These are phyloP conservation scores for Malurus splendens DNA, from an alignment of 2,797 vertebrate species.

Conservation along the genomic window DNA sequence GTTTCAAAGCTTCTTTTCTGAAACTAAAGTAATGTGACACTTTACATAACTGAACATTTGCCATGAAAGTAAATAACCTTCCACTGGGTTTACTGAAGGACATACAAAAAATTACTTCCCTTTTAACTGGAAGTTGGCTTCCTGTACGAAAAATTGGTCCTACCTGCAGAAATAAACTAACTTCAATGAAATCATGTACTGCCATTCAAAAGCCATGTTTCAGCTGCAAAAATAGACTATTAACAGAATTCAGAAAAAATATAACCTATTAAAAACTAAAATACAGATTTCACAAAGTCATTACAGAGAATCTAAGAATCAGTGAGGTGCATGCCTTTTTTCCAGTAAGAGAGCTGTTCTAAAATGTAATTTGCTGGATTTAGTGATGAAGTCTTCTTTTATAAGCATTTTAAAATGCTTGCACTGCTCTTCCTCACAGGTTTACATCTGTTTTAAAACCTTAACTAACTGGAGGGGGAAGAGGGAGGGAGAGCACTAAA, in stretches of 20 bases:
- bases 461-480: rapidly evolving
- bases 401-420: neutral
- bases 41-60: constrained; percentile 58
- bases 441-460: neutral
- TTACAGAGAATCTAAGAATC: neutral
- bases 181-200: neutral
- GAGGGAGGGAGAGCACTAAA: neutral
- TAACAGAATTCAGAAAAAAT: neutral
- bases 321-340: neutral
- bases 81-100: constrained; percentile 17
- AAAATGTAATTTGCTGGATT: neutral
- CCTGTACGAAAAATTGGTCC: neutral
- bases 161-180: neutral
- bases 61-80: constrained; percentile 48
- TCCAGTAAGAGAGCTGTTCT: neutral
- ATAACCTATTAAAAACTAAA: neutral
- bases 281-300: neutral
- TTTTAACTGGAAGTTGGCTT: neutral
- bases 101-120: neutral
- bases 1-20: constrained; percentile 27
- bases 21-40: constrained; percentile 57
- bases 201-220: neutral
- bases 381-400: neutral
- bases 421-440: neutral
- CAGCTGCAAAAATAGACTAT: neutral